A percentile compares a stretch with the other conserved stretches of the same genome.
These are phyloP conservation scores for Podotricha telesiphe DNA, from an alignment of 2,888 invertebrate genomes.

Conservation along the genomic window DNA sequence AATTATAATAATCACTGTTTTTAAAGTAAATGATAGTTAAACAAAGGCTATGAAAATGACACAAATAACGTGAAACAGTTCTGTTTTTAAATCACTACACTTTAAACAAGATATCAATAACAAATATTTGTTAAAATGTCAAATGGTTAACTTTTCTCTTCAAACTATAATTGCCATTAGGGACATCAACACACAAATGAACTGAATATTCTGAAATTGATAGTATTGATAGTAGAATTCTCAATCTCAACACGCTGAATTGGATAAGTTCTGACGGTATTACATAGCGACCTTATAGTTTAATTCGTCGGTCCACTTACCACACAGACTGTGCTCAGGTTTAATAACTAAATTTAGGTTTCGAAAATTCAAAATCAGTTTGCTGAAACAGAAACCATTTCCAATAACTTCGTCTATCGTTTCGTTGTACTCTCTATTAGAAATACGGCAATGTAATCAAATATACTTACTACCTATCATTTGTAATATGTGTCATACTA, in stretches of 20 bases:
- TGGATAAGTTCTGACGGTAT: conserved; percentile 54
- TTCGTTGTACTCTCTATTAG: conserved; percentile 21
- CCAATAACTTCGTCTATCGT: conserved; percentile 36
- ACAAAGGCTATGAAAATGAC: not conserved
- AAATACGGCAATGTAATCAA: not conserved
- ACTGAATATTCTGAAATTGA: conserved; percentile 12
- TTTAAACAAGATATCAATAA: not conserved
- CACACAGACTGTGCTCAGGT: conserved; percentile 51
- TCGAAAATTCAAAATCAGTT: conserved; percentile 50
- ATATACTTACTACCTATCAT: too few species aligned
- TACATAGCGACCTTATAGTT: conserved; percentile 57
- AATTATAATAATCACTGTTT: not conserved
- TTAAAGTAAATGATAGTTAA: not conserved
- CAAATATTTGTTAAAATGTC: not conserved
- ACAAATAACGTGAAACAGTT: too few species aligned
- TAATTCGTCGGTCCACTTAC: conserved; percentile 57
- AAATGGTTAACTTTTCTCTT: not conserved
- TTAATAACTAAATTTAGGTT: conserved; percentile 59
- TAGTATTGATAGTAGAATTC: conserved; percentile 25
- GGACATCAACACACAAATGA: not conserved
- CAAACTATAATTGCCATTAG: not conserved
- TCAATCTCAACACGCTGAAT: conserved; percentile 54
- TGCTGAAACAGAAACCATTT: conserved; percentile 43
- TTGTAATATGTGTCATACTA: not conserved
- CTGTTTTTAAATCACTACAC: not conserved